Conservation (phyloP, 2,113 vertebrate species). For the Tetraodon nigroviridis region DNA sequence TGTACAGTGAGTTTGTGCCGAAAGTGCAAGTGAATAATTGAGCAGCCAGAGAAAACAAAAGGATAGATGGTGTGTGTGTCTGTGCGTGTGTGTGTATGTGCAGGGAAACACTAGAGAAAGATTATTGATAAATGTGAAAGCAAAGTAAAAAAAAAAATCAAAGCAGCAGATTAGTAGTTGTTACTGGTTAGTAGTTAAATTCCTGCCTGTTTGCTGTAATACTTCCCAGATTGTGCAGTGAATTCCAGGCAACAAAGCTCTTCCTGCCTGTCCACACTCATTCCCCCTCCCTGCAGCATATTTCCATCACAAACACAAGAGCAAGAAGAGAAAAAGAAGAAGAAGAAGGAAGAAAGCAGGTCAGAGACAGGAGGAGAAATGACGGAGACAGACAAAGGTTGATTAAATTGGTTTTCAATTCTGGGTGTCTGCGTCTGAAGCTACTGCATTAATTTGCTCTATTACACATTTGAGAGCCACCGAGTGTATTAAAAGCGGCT, state of each 20-base stretch:
- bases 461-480: slow-evolving; percentile 68
- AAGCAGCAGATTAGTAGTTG: slow-evolving; percentile 36
- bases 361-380: slow-evolving; percentile 42
- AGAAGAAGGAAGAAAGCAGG: neutral
- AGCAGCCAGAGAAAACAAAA: too few relatives aligned
- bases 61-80: too few relatives aligned
- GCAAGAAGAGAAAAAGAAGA: neutral
- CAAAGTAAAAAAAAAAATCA: slow-evolving; percentile 1
- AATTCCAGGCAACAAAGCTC: slow-evolving; percentile 53
- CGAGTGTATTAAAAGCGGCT: slow-evolving; percentile 69
- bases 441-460: slow-evolving; percentile 66
- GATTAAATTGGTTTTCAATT: slow-evolving; percentile 73
- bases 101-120: too few relatives aligned
- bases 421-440: slow-evolving; percentile 58
- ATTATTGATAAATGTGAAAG: too few relatives aligned
- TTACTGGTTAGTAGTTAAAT: too few relatives aligned
- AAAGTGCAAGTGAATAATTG: too few relatives aligned
- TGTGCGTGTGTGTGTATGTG: too few relatives aligned
- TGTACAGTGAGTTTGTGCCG: neutral
- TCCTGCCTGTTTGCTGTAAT: too few relatives aligned
- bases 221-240: slow-evolving; percentile 44
- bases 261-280: slow-evolving; percentile 44
- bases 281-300: neutral
- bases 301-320: slow-evolving; percentile 21
- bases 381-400: slow-evolving; percentile 65